These are phyloP conservation scores for Illadopsis cleaveri DNA, from an alignment of 2,113 vertebrate species.

Conservation along the genomic window DNA sequence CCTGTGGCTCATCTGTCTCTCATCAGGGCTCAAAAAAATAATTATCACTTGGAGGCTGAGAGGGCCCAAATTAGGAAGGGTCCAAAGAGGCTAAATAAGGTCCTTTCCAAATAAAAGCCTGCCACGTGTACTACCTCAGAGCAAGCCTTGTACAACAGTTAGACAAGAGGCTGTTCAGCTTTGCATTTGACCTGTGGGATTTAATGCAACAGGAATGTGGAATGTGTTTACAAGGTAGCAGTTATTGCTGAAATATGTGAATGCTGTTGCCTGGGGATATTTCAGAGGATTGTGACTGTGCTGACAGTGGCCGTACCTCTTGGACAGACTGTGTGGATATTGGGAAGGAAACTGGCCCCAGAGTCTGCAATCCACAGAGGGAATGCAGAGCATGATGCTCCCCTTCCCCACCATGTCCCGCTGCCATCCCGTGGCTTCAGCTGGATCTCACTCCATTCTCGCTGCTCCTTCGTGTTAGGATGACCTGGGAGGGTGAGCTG, in stretches of 20 bases:
- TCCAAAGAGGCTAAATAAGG: neutral
- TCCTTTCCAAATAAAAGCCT: neutral
- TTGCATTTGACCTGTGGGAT: slow-evolving; percentile 40
- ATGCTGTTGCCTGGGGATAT: slow-evolving; percentile 23
- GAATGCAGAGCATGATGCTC: neutral
- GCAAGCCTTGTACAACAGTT: neutral
- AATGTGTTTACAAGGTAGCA: slow-evolving; percentile 48
- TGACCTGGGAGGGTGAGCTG: neutral
- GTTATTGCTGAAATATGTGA: slow-evolving; percentile 52
- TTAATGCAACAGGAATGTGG: slow-evolving; percentile 50
- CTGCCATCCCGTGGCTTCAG: neutral
- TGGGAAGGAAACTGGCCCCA: neutral
- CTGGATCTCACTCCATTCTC: neutral
- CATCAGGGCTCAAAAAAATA: neutral
- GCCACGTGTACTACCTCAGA: neutral
- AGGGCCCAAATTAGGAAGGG: neutral
- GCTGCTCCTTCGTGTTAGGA: neutral
- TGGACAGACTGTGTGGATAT: neutral
- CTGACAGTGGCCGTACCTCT: neutral
- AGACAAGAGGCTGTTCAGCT: slow-evolving; percentile 10
- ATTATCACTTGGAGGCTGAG: neutral
- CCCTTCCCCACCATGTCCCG: accelerated
- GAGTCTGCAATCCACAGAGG: neutral
- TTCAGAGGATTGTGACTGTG: neutral
- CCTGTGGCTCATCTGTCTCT: neutral